Evolutionary conservation across 2,113 vertebrate genomes (phyloP).

Genomic region (Podiceps cristatus): DNA sequence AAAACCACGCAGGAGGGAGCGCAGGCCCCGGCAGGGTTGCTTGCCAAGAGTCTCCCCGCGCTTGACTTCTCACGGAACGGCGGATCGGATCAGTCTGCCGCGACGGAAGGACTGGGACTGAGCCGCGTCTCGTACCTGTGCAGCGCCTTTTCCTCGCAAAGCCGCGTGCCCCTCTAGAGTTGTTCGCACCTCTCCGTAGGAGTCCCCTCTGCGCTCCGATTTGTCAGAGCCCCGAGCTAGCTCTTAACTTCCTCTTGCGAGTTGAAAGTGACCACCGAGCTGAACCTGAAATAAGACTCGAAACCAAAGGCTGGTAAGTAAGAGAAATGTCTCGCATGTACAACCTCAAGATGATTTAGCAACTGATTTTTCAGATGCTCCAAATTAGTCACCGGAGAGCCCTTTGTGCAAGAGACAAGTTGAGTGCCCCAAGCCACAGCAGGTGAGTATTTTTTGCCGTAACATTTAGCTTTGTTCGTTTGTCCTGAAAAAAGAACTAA

Average conservation of each 20-base stretch:
- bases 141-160: fast-evolving
- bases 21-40: not conserved
- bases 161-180: fast-evolving
- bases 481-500: not conserved
- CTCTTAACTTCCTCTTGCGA: not conserved
- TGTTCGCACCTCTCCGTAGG: not conserved
- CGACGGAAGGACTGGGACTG: fast-evolving
- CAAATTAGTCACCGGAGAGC: not conserved
- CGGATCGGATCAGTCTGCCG: fast-evolving
- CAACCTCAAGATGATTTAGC: not conserved
- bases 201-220: not conserved
- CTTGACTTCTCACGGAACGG: fast-evolving
- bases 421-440: not conserved
- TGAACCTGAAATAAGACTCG: not conserved
- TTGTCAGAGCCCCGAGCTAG: not conserved
- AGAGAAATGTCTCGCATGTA: fast-evolving
- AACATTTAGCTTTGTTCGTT: not conserved
- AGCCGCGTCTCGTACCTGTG: fast-evolving
- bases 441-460: not conserved
- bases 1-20: not conserved
- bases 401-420: fast-evolving
- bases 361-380: not conserved
- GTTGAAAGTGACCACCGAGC: not conserved
- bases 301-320: not conserved
- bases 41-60: not conserved